Evolutionary conservation across 2,113 vertebrate genomes (phyloP), one percentile per base, ranked within the genome.

Genomic region (Callorhinus ursinus): DNA sequence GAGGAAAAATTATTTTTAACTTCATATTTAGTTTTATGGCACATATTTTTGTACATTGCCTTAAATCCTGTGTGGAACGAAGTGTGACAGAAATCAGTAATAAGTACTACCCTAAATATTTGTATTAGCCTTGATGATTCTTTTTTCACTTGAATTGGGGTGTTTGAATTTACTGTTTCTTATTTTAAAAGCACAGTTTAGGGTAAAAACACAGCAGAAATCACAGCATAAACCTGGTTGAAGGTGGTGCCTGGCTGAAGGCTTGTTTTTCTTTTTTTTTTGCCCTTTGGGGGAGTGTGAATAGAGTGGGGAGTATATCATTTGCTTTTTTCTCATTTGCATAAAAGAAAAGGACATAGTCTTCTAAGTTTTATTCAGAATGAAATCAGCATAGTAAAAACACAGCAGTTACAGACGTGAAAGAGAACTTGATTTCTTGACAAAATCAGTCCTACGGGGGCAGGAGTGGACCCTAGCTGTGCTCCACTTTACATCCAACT

Each of bases 311-410:
- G 13, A 9, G 19, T 49, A 21, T n/a, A 22, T 33, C 8, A 10
- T 77, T 61, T 51, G 77, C 4, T 19, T 3, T 79, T 79, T 18
- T 8, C 22, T 87, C 19, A 24, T 69, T 28, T 57, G 9, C 55
- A 71, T 63, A 63, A 53, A 94, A 96, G 67, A 95, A 13, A 79
- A 36, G 46, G 18, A 61, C 36, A 87, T 9, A 79, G 21, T 36
- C 31, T 67, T 88, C 12, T 42, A 59, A 15, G 51, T 83, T 97
- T 98, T 97, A 98, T 97, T 96, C 74, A 95, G 79, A 96, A 93
- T 49, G 67, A 96, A 93, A 59, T 79, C 26, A 93, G 42, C 28
- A 7, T 28, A 46, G 16, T 39, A 76, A 74, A 96, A 83, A 92
- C 46, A 92, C 46, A 81, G 53, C 19, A 79, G 79, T 31, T 36